A percentile compares a stretch with the other conserved stretches of the same genome.
Conservation (phyloP, 2,888 invertebrate genomes). For the Ectemnius lituratus region DNA sequence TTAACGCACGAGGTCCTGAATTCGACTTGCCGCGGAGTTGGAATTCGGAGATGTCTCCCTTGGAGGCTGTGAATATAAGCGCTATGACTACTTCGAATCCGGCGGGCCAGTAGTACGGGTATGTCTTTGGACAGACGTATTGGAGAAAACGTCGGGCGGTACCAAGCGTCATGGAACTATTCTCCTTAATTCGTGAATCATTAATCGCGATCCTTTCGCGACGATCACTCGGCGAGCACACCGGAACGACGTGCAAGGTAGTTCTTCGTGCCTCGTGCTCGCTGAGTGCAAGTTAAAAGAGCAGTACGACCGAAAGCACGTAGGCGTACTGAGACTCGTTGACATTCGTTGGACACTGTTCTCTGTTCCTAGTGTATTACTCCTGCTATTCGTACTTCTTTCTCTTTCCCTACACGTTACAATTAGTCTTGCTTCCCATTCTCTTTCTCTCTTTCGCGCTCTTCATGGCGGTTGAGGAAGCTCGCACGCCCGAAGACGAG, state of each 20-base stretch:
- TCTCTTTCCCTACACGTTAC: background rate
- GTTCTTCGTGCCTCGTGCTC: slow-evolving; percentile 23
- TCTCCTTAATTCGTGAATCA: slow-evolving; percentile 58
- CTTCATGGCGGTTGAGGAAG: slow-evolving; percentile 12
- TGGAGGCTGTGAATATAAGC: too few species aligned
- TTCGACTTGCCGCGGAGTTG: too few species aligned
- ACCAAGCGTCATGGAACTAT: slow-evolving; percentile 61
- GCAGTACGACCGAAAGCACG: slow-evolving; percentile 27
- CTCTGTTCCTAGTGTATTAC: slow-evolving; percentile 12
- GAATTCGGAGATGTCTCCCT: too few species aligned
- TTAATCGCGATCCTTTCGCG: slow-evolving; percentile 38
- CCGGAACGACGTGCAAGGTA: slow-evolving; percentile 12
- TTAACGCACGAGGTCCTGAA: too few species aligned
- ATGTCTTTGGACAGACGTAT: slow-evolving; percentile 44
- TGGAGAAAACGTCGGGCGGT: slow-evolving; percentile 47
- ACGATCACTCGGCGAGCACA: slow-evolving; percentile 23
- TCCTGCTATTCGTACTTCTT: slow-evolving; percentile 6
- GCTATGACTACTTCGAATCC: slow-evolving; percentile 33
- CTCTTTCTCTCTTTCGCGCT: slow-evolving; percentile 16
- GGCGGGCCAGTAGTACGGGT: slow-evolving; percentile 46
- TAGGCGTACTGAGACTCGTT: slow-evolving; percentile 53
- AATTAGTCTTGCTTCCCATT: background rate
- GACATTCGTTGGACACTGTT: slow-evolving; percentile 63
- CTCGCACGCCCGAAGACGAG: slow-evolving; percentile 24
- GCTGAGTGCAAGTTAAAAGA: slow-evolving; percentile 27